A percentile compares a stretch with the other conserved stretches of the same genome.
Conservation (phyloP, 1,140 invertebrate species). For the Latrodectus geometricus region DNA sequence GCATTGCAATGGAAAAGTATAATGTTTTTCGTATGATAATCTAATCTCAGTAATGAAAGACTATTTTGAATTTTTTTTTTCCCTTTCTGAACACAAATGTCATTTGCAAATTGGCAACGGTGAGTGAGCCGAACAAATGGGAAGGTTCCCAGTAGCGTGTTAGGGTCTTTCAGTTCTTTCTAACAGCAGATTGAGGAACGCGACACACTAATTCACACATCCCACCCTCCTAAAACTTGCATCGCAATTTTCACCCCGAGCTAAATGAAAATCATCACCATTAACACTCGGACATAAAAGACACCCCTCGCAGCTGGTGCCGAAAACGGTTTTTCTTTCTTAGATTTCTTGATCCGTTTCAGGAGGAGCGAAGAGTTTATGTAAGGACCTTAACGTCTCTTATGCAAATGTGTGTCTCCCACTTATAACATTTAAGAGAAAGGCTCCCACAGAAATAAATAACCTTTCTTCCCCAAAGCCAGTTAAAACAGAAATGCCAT, state of each 20-base stretch:
- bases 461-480: conserved; percentile 14
- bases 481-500: conserved; percentile 34
- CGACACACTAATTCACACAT: conserved; percentile 25
- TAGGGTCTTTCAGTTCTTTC: conserved; percentile 5
- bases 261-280: conserved; percentile 55
- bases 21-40: too few relatives aligned
- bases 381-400: conserved; percentile 51
- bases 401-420: conserved; percentile 43
- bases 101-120: neutral
- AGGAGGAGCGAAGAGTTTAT: conserved; percentile 15
- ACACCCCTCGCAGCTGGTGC: conserved; percentile 22
- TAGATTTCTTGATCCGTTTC: conserved; percentile 15
- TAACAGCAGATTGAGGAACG: conserved; percentile 17
- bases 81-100: too few relatives aligned
- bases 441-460: conserved; percentile 27
- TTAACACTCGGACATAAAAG: conserved; percentile 49
- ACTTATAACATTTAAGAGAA: conserved; percentile 55
- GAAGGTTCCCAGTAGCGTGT: neutral
- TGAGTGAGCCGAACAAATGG: neutral
- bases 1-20: too few relatives aligned
- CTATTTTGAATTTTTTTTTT: too few relatives aligned
- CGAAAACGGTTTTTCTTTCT: conserved; percentile 1
- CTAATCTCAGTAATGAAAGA: too few relatives aligned
- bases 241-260: conserved; percentile 33
- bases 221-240: neutral